Base-by-base conservation (phyloP, 2,888 invertebrate genomes). In the Patella ulyssiponensis region DNA sequence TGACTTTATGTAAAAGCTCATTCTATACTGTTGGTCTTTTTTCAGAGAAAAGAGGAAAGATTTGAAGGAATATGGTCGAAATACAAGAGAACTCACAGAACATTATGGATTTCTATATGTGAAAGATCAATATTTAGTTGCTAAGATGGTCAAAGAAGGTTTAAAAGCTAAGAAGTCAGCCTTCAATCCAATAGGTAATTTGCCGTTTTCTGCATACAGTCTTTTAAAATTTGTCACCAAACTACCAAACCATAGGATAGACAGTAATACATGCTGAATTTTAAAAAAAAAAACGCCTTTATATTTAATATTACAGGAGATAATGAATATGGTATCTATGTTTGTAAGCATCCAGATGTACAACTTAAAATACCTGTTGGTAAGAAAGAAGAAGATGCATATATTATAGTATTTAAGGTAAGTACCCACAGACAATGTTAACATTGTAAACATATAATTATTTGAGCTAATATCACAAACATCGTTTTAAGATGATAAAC, bases 381-480 rank as follows among this genome's bases (percentile, higher is more conserved):
- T 71, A 3, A 83, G 77, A 78, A 73, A 33, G 14, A 69, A 76
- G 73, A 69, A n/a, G 17, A 56, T 9, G 73, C 75, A 3, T 83
- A 84, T 74, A 76, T 88, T n/a, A 77, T 86, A 74, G 78, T 88
- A 0, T 87, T 88, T 73, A 88, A 88, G 85, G 88, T 88, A 81
- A 78, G 54, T 64, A 44, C 44, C 7, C 44, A 44, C 44, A 44
- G 44, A 44, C 5, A 33, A 33, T 33, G 33, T 33, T 7, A 33
- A 33, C 5, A 33, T 7, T 44, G 44, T 9, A 44, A 44, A 1
- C 44, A 44, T 44, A 44, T 5, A 44, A 9, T 33, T 9, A 9
- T 33, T 14, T 11, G 2, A 52, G 33, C n/a, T 69, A 52, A 20
- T 27, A 12, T 17, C 51, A 17, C 20, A 17, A 27, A 27, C 70